Evolutionary conservation across 2,888 invertebrate species (phyloP).

Genomic region (Drosophila parthenogenetica): DNA sequence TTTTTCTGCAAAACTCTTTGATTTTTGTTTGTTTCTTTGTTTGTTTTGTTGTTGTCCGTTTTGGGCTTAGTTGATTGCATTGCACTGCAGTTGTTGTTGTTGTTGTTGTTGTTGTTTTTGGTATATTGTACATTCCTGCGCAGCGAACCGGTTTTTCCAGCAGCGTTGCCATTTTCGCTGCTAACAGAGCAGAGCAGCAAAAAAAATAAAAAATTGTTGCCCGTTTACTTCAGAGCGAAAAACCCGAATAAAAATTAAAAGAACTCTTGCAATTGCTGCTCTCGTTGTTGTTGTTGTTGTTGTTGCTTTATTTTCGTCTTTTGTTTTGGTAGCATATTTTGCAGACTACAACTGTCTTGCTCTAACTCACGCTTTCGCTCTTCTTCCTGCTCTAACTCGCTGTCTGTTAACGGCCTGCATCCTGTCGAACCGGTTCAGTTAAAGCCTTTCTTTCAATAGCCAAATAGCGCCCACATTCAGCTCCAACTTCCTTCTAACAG

Average conservation of each 20-base stretch:
- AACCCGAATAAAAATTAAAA: slow-evolving; percentile 44
- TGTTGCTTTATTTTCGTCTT: slow-evolving; percentile 53
- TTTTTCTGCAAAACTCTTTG: slow-evolving; percentile 44
- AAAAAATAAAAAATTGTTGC: slow-evolving; percentile 55
- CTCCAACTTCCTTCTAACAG: slow-evolving; percentile 12
- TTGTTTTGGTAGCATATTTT: slow-evolving; percentile 64
- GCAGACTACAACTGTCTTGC: slow-evolving; percentile 16
- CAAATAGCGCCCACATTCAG: slow-evolving; percentile 37
- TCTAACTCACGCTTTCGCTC: background rate
- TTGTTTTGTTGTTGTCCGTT: slow-evolving; percentile 37
- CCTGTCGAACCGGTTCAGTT: slow-evolving; percentile 72
- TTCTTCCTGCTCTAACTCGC: background rate
- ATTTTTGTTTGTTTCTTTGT: slow-evolving; percentile 48
- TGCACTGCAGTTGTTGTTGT: slow-evolving; percentile 43
- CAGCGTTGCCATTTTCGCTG: slow-evolving; percentile 61
- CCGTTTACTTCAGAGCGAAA: slow-evolving; percentile 66
- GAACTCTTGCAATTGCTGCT: slow-evolving; percentile 10
- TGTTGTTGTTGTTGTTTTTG: slow-evolving; percentile 27
- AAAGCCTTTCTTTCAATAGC: slow-evolving; percentile 12
- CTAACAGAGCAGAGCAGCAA: slow-evolving; percentile 42
- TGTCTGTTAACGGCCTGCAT: slow-evolving; percentile 44
- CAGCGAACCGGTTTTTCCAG: slow-evolving; percentile 71
- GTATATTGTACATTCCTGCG: slow-evolving; percentile 65
- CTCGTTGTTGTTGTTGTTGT: slow-evolving; percentile 17
- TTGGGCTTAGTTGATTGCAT: slow-evolving; percentile 54